Base-by-base conservation (phyloP, 2,113 vertebrate genomes). In the Pomatostomus ruficeps region DNA sequence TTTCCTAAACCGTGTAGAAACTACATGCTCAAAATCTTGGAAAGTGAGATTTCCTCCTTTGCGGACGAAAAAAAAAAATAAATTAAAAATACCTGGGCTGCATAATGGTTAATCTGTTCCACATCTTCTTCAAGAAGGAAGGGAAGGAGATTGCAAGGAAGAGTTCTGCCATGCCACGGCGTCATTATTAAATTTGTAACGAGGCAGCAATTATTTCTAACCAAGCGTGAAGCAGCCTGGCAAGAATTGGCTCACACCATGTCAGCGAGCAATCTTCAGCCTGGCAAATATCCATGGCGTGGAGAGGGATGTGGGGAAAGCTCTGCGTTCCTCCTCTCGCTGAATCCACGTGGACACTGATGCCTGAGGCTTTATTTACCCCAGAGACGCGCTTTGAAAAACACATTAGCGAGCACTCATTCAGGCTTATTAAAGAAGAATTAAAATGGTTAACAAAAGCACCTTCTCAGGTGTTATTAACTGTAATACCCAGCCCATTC, bases 171-270 rank as follows among this genome's bases (percentile, higher is more conserved):
- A 0, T 76, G 65, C 80, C 75, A 25, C n/a, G 9, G 65, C 28
- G 43, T 66, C 52, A 28, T 68, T 91, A 95, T 93, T 86, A 86
- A 84, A 95, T 94, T 72, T 46, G 66, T 65, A 87, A 82, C 20
- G 62, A 92, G 84, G 52, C 81, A 94, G 62, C 49, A 42, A 51
- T 89, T 83, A 76, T 67, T 96, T 58, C 76, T 72, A 73, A 65
- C 75, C 67, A 42, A 29, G 91, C 52, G 1, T 86, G 88, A 95
- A 93, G 86, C 3, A 70, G 70, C 67, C 29, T 7, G 73, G 43
- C 67, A 86, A 70, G 79, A 57, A 48, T 48, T 57, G 76, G 57
- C 76, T 89, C 83, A 20, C 62, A 46, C 55, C n/a, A 0, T 48
- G 85, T 54, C 52, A 73, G 55, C 2, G 31, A 94, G 78, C 35